Conservation (phyloP, 2,888 invertebrate species). For the Crepidodera aurea region DNA sequence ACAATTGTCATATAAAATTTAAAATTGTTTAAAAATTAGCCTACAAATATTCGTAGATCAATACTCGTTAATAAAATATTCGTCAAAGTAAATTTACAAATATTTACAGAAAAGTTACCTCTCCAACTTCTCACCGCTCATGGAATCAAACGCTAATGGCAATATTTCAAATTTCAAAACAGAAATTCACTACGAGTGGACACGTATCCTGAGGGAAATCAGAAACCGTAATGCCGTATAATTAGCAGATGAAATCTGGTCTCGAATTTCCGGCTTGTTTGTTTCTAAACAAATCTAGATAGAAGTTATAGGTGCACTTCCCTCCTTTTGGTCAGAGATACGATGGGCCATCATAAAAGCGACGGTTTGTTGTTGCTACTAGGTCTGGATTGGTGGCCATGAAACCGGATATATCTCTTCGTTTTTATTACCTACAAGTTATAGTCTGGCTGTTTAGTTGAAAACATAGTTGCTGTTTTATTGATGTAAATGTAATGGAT, state of each 20-base stretch:
- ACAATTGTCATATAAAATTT: no score
- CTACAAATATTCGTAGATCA: no score
- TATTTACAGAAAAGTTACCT: constrained; percentile 8
- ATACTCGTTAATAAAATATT: constrained; percentile 10
- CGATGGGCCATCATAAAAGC: constrained; percentile 16
- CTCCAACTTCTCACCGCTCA: constrained; percentile 17
- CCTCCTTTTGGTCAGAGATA: constrained; percentile 14
- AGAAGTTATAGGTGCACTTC: constrained; percentile 29
- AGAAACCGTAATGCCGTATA: constrained; percentile 50
- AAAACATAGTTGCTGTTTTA: constrained; percentile 14
- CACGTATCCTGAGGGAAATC: constrained; percentile 50
- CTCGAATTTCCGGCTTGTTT: constrained; percentile 31
- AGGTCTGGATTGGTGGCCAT: neutral
- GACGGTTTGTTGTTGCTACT: constrained; percentile 4
- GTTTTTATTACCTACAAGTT: constrained; percentile 21
- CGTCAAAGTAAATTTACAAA: constrained; percentile 1
- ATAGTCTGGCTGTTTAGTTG: constrained; percentile 1
- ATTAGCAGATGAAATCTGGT: constrained; percentile 45
- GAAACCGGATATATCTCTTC: constrained; percentile 15
- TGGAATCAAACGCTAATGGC: constrained; percentile 39
- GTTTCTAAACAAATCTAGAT: constrained; percentile 31
- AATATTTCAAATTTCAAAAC: constrained; percentile 44
- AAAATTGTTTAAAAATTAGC: no score
- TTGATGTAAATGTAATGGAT: no score
- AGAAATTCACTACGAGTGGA: constrained; percentile 44